A percentile compares a stretch with the other conserved stretches of the same genome.
phyloP scores from a whole-genome alignment of 2,888 invertebrate genomes.

The Chydorus sphaericus region DNA sequence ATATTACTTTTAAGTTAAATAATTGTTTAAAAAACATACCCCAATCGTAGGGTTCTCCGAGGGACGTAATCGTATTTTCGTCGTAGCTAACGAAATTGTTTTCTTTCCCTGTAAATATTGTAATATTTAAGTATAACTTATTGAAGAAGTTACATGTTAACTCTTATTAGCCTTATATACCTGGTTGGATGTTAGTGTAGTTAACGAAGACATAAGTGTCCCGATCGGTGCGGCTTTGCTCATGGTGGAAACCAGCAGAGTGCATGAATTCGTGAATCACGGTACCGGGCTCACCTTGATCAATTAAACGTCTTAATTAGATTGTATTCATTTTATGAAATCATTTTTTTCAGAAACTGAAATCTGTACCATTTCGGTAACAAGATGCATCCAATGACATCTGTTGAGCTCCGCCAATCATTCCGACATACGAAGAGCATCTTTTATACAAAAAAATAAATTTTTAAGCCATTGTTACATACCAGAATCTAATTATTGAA shows the following conservation, averaged over 20 bases:
- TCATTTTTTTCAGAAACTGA: too few relatives aligned
- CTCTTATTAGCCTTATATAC: neutral
- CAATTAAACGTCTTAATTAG: too few relatives aligned
- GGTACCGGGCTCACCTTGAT: neutral
- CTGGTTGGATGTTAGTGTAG: neutral
- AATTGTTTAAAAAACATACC: too few relatives aligned
- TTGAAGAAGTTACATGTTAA: neutral
- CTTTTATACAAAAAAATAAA: too few relatives aligned
- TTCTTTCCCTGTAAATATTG: neutral
- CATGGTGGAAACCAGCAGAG: neutral
- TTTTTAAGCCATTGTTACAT: too few relatives aligned
- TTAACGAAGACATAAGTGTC: neutral
- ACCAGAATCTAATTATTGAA: neutral
- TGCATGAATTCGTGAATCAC: neutral
- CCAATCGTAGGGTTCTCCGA: neutral
- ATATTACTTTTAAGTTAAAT: too few relatives aligned
- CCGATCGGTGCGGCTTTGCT: neutral
- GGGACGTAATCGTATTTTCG: neutral
- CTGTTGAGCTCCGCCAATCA: neutral
- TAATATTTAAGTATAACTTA: too few relatives aligned
- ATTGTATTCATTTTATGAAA: too few relatives aligned
- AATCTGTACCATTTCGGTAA: neutral
- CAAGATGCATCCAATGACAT: neutral
- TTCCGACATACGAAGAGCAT: neutral
- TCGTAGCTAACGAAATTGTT: neutral